These are phyloP conservation scores for Lepisosteus oculatus DNA, from an alignment of 2,113 vertebrate species.

Conservation along the genomic window DNA sequence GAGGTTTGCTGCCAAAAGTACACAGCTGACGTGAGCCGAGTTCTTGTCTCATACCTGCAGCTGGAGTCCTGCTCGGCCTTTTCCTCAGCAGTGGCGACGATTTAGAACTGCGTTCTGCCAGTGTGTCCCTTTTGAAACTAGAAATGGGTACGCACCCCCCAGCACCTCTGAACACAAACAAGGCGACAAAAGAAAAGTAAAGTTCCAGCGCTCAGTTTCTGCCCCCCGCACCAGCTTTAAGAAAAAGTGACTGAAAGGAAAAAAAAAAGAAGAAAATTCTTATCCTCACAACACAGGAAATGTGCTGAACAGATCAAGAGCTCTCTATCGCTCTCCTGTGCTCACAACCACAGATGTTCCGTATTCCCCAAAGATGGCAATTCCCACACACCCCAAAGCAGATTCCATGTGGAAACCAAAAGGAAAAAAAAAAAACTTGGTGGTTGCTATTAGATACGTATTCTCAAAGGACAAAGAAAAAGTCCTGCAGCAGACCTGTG, in stretches of 20 bases:
- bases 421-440: slow-evolving; percentile 67
- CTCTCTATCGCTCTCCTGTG: slow-evolving; percentile 56
- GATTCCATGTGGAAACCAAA: slow-evolving; percentile 61
- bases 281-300: slow-evolving; percentile 70
- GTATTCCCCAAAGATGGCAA: slow-evolving; percentile 68
- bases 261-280: slow-evolving; percentile 34
- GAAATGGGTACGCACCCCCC: slow-evolving; percentile 26
- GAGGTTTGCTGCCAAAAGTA: slow-evolving; percentile 19
- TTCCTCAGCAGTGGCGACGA: slow-evolving; percentile 37
- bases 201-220: slow-evolving; percentile 38
- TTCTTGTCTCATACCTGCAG: slow-evolving; percentile 54
- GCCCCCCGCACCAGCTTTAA: slow-evolving; percentile 44
- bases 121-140: slow-evolving; percentile 18
- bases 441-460: slow-evolving; percentile 73
- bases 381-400: slow-evolving; percentile 67
- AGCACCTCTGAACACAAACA: slow-evolving; percentile 31
- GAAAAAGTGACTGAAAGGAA: background rate
- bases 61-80: slow-evolving; percentile 35
- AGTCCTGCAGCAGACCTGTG: slow-evolving; percentile 46
- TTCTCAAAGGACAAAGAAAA: slow-evolving; percentile 60
- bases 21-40: slow-evolving; percentile 4
- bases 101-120: slow-evolving; percentile 35
- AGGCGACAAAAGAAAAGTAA: slow-evolving; percentile 29
- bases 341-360: slow-evolving; percentile 76
- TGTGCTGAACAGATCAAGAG: slow-evolving; percentile 53